These are phyloP conservation scores for Noctua janthe DNA, from an alignment of 2,888 invertebrate genomes.

Conservation along the genomic window DNA sequence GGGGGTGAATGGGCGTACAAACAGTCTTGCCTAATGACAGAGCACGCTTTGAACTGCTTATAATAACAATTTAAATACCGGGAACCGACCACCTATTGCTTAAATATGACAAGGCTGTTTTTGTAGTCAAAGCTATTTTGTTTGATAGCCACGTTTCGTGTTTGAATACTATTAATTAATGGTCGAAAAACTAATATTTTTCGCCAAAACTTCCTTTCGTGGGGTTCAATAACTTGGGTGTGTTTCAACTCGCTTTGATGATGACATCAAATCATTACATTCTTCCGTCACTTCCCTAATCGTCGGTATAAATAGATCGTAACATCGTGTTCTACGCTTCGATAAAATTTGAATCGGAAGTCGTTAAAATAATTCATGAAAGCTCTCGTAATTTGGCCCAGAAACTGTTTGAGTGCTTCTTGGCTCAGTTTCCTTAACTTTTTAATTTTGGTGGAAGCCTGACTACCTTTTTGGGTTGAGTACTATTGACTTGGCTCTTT, in stretches of 20 bases:
- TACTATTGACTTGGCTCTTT: conserved; percentile 16
- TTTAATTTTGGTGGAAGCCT: conserved; percentile 16
- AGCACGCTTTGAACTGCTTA: conserved; percentile 6
- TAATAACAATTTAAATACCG: conserved; percentile 14
- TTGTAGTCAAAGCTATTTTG: conserved; percentile 8
- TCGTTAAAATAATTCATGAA: conserved; percentile 46
- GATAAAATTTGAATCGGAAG: conserved; percentile 53
- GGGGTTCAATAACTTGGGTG: conserved; percentile 37
- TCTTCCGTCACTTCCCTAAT: conserved; percentile 48
- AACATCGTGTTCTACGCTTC: conserved; percentile 34
- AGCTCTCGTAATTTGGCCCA: conserved; percentile 20
- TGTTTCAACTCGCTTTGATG: conserved; percentile 42
- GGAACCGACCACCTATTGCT: not conserved
- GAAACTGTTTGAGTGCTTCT: conserved; percentile 34
- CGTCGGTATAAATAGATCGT: conserved; percentile 49
- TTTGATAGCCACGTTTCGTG: not conserved
- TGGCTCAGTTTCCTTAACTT: conserved; percentile 26
- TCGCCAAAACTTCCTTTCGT: not conserved
- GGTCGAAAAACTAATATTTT: conserved; percentile 15
- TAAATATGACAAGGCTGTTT: conserved; percentile 4
- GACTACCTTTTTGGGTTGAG: conserved; percentile 18
- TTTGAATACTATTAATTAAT: not conserved
- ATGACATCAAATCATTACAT: conserved; percentile 45
- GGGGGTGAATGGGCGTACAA: conserved; percentile 4
- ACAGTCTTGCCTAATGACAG: not conserved